phyloP scores from a whole-genome alignment of 2,888 invertebrate genomes.

The Criorhina ranunculi region DNA sequence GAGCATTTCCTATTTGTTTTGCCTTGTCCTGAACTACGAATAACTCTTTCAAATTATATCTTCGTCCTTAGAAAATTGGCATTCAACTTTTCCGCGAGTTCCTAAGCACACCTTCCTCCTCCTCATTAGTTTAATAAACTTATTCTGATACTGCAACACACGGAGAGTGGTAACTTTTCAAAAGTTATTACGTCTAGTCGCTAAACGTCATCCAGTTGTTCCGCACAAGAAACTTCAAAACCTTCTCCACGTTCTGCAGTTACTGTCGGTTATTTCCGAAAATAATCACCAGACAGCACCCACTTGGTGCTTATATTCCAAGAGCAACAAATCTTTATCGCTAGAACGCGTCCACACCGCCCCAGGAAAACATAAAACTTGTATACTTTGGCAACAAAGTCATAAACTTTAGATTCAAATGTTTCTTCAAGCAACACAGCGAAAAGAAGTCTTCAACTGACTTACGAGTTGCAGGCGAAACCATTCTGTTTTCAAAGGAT shows the following conservation, averaged over 20 bases:
- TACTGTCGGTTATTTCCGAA: conserved; percentile 1
- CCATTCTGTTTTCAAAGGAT: neutral
- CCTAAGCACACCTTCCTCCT: too few relatives aligned
- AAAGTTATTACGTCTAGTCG: conserved; percentile 36
- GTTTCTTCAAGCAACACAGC: neutral
- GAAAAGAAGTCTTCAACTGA: neutral
- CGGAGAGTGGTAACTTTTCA: neutral
- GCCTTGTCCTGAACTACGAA: too few relatives aligned
- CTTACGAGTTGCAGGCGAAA: neutral
- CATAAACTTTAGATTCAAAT: conserved; percentile 26
- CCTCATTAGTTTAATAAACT: neutral
- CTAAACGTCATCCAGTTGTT: neutral
- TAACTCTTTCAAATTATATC: too few relatives aligned
- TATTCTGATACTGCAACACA: neutral
- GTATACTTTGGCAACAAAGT: neutral
- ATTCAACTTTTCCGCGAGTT: too few relatives aligned
- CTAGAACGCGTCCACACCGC: neutral
- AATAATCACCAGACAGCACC: neutral
- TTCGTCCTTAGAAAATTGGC: too few relatives aligned
- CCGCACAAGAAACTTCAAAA: neutral
- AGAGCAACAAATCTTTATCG: neutral
- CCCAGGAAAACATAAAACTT: conserved; percentile 18
- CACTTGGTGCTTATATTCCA: neutral
- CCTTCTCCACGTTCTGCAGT: neutral
- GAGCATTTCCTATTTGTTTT: too few relatives aligned